Base-by-base conservation (phyloP, 1,140 invertebrate genomes). In the Panagrolaimus sp. region DNA sequence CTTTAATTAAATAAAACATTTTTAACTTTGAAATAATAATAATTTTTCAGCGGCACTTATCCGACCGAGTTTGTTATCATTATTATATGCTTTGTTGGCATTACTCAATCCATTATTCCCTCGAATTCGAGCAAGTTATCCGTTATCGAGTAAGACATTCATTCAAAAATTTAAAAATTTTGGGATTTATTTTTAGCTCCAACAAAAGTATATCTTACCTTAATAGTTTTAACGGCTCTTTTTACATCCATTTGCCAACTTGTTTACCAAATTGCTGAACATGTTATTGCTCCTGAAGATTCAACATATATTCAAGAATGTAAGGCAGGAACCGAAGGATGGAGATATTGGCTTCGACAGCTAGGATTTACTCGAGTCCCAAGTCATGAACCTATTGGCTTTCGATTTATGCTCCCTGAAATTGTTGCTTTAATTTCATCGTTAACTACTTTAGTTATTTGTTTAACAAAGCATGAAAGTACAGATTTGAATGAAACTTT, bases 341-440 rank as follows among this genome's bases (percentile, higher is more conserved):
- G 57, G 43, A 20, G 57, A 0, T 20, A 48, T 23, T 42, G 13
- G 67, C 8, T 66, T 9, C 46, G 38, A 11, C 25, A n/a, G 70
- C 51, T 31, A 75, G 78, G 76, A 47, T 75, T 74, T 57, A 27
- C 74, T 76, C 47, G 63, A 38, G 44, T 64, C 77, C 43, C 61
- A 43, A 7, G 47, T 65, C 23, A 20, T 23, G 62, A 27, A 42
- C 62, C 27, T 46, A 23, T 51, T 27, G 45, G 61, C 45, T 31
- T 78, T n/a, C 68, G 74, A 13, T 47, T 79, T 11, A 69, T 80
- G 38, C 42, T 74, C 1, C 78, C 78, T 0, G 78, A 80, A 68
- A 68, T 82, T 14, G 63, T 78, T 48, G 71, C 76, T 9, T 43
- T 76, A 27, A 27, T 74, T 1, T 53, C 63, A 11, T 82, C 78